These are phyloP conservation scores for Lymantria monacha DNA, from an alignment of 2,888 invertebrate species.

Conservation along the genomic window DNA sequence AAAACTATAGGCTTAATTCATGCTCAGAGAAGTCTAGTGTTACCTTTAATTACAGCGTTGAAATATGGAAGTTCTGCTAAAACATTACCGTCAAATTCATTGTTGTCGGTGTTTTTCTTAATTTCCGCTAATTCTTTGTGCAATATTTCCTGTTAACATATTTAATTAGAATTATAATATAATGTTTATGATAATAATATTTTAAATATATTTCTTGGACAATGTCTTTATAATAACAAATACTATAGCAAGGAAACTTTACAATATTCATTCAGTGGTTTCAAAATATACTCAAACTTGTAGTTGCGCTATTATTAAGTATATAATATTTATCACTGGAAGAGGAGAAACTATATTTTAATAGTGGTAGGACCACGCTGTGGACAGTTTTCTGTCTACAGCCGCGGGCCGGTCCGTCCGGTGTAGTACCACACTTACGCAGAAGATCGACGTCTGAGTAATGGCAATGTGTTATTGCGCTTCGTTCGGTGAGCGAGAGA, in stretches of 20 bases:
- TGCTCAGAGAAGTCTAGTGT: no score
- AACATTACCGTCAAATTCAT: constrained; percentile 28
- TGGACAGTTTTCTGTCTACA: no score
- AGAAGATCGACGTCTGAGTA: no score
- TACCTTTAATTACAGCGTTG: no score
- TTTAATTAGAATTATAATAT: neutral
- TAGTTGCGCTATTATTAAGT: neutral
- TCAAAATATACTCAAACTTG: neutral
- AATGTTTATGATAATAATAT: neutral
- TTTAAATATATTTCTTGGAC: neutral
- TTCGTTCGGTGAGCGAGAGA: no score
- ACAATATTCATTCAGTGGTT: neutral
- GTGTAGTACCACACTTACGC: no score
- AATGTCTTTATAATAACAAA: neutral
- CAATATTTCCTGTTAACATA: constrained; percentile 41
- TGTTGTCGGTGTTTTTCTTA: constrained; percentile 27
- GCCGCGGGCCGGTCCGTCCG: no score
- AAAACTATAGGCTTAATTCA: no score
- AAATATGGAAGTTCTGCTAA: constrained; percentile 41
- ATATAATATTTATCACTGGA: neutral
- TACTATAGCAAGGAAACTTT: neutral
- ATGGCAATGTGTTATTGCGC: no score
- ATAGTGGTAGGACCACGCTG: no score
- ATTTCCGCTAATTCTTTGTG: constrained; percentile 45
- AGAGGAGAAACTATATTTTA: no score